These are phyloP conservation scores for Drosophila auraria DNA, from an alignment of 1,140 invertebrate genomes.

Conservation along the genomic window DNA sequence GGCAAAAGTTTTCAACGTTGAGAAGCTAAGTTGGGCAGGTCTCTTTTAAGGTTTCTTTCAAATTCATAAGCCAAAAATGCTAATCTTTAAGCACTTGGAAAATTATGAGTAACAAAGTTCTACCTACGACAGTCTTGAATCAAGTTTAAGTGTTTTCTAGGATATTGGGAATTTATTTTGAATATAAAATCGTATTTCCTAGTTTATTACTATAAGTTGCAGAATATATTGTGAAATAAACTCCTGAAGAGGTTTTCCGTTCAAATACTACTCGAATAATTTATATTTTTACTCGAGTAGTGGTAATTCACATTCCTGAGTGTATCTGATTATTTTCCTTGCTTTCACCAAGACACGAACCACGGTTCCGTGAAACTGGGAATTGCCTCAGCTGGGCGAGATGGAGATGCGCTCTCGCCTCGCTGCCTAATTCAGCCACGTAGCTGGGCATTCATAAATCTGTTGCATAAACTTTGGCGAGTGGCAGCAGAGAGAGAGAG, in stretches of 20 bases:
- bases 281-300: too few species aligned
- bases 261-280: too few species aligned
- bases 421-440: constrained; percentile 58
- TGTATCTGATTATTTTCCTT: constrained; percentile 1
- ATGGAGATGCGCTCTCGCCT: constrained; percentile 10
- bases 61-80: constrained; percentile 30
- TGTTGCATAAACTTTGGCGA: constrained; percentile 73
- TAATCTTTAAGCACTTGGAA: background rate
- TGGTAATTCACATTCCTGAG: constrained; percentile 5
- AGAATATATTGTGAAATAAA: too few species aligned
- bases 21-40: background rate
- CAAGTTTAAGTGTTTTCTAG: too few species aligned
- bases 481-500: constrained; percentile 1
- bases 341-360: constrained; percentile 10
- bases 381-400: constrained; percentile 49
- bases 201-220: too few species aligned
- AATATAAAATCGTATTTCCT: too few species aligned
- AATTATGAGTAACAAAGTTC: too few species aligned
- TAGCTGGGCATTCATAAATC: constrained; percentile 71
- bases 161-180: too few species aligned
- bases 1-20: constrained; percentile 40
- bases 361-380: constrained; percentile 35
- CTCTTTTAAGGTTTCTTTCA: constrained; percentile 1
- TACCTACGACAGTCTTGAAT: too few species aligned
- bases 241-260: too few species aligned